Conservation (phyloP, 2,113 vertebrate species). For the Edolisoma coerulescens region DNA sequence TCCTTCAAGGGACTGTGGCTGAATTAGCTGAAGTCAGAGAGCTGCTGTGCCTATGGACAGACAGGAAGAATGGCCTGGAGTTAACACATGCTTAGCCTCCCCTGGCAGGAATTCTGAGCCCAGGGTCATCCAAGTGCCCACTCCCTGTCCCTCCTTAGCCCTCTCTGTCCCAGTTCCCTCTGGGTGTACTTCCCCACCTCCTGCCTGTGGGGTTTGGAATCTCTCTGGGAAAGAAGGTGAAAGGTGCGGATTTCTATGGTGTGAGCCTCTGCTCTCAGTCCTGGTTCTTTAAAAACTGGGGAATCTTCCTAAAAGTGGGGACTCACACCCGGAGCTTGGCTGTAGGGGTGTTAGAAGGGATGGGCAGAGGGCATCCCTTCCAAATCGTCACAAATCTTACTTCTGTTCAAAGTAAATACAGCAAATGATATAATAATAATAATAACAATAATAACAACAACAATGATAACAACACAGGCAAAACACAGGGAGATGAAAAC, state of each 20-base stretch:
- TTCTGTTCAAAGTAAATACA: not conserved
- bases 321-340: not conserved
- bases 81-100: not conserved
- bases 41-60: not conserved
- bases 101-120: not conserved
- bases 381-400: not conserved
- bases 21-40: not conserved
- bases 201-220: not conserved
- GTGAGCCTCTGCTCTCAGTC: not conserved
- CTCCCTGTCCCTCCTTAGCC: not conserved
- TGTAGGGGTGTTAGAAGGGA: not conserved
- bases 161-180: not conserved
- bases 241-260: not conserved
- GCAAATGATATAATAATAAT: not conserved
- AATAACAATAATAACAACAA: not conserved
- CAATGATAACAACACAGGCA: not conserved
- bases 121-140: not conserved
- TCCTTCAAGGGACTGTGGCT: not conserved
- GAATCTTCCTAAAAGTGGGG: not conserved
- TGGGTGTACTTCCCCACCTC: not conserved
- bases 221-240: not conserved
- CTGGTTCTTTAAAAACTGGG: not conserved
- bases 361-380: not conserved
- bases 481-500: not conserved
- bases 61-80: not conserved